phyloP scores from a whole-genome alignment of 2,888 invertebrate genomes.

The Nymphalis urticae region DNA sequence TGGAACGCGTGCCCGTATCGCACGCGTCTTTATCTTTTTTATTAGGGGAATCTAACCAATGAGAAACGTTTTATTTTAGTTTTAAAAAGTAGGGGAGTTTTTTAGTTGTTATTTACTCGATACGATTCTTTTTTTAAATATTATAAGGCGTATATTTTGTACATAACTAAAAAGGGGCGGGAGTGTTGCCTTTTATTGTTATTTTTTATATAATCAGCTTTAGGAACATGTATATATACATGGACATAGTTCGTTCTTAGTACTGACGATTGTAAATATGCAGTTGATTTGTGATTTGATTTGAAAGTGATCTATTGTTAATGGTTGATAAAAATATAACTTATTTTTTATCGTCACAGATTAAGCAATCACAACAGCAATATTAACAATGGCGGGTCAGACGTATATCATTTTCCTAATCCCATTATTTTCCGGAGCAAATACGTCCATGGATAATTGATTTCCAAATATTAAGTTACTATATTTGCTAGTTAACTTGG shows the following conservation, averaged over 20 bases:
- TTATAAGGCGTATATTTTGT: slow-evolving; percentile 52
- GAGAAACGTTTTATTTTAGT: slow-evolving; percentile 52
- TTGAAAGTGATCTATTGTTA: too few species aligned
- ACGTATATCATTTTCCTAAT: slow-evolving; percentile 59
- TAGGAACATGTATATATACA: too few species aligned
- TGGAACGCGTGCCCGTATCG: slow-evolving; percentile 58
- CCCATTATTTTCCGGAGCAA: slow-evolving; percentile 63
- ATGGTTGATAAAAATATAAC: too few species aligned
- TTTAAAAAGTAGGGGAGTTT: slow-evolving; percentile 71
- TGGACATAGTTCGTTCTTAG: too few species aligned
- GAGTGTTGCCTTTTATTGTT: not conserved
- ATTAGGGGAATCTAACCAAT: slow-evolving; percentile 70
- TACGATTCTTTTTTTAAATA: slow-evolving; percentile 50
- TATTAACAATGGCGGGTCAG: slow-evolving; percentile 23
- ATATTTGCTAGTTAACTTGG: slow-evolving; percentile 32
- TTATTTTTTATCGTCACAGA: not conserved
- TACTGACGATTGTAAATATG: too few species aligned
- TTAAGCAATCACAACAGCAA: not conserved
- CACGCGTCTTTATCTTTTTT: slow-evolving; percentile 78
- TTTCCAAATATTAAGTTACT: slow-evolving; percentile 76
- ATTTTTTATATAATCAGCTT: too few species aligned
- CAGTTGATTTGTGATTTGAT: too few species aligned
- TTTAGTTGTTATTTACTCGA: slow-evolving; percentile 50
- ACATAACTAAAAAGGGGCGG: slow-evolving; percentile 4
- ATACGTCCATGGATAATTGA: slow-evolving; percentile 71